Evolutionary conservation across 2,113 vertebrate genomes (phyloP).

Genomic region (Xiphias gladius): DNA sequence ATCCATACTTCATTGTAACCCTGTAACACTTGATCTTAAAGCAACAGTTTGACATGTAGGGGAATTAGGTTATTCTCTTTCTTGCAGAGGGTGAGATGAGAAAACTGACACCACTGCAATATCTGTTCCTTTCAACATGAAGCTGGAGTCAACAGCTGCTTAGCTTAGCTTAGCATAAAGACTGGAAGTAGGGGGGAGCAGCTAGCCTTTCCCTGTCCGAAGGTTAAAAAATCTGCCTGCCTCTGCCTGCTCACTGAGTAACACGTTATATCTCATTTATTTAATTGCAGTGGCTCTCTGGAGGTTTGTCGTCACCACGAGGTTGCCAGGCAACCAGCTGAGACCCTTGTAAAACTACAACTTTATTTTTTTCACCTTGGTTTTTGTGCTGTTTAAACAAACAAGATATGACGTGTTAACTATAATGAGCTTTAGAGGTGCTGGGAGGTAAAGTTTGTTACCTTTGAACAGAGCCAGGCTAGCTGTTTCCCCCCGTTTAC

Average conservation of each 20-base stretch:
- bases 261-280: not conserved
- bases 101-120: not conserved
- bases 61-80: not conserved
- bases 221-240: no score
- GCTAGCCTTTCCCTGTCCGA: no score
- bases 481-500: no score
- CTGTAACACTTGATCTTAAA: not conserved
- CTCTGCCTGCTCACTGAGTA: not conserved
- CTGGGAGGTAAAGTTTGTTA: not conserved
- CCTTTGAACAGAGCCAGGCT: not conserved
- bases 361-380: no score
- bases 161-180: no score
- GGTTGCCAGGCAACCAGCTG: slow-evolving; percentile 6
- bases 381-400: no score
- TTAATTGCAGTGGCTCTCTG: not conserved
- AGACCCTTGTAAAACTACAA: not conserved
- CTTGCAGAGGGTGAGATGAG: not conserved
- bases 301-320: not conserved
- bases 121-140: not conserved
- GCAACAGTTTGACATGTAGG: not conserved
- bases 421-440: not conserved
- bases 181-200: not conserved
- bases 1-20: no score
- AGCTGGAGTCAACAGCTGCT: not conserved
- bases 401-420: no score